These are phyloP conservation scores for Caenorhabditis angaria DNA, from an alignment of 2,888 invertebrate species.

Conservation along the genomic window DNA sequence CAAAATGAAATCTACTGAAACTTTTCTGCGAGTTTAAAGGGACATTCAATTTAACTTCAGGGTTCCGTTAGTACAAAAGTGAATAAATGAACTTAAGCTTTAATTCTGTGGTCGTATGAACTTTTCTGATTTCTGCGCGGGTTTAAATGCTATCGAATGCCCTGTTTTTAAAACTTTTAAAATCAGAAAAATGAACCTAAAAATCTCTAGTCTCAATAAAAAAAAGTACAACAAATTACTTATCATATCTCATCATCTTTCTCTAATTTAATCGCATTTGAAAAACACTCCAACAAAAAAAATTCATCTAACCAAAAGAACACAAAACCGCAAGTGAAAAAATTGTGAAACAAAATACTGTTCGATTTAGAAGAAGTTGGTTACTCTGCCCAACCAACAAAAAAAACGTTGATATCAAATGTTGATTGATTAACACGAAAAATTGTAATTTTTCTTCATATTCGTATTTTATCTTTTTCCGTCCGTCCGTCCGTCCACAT, in stretches of 20 bases:
- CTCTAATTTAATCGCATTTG: not conserved
- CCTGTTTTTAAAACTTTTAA: no score
- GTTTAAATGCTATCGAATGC: no score
- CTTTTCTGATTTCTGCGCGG: no score
- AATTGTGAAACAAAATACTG: not conserved
- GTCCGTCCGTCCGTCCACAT: no score
- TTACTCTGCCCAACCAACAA: not conserved
- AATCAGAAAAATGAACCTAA: no score
- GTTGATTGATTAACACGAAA: constrained; percentile 1
- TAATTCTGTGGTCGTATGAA: no score
- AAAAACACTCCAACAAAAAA: not conserved
- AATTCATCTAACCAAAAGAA: not conserved
- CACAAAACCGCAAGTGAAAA: not conserved
- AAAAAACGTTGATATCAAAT: constrained; percentile 1
- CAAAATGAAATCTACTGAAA: no score
- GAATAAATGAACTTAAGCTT: no score
- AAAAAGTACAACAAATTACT: not conserved
- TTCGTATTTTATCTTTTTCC: not conserved
- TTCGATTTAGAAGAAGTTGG: not conserved
- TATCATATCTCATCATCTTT: not conserved
- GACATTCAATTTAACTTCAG: no score
- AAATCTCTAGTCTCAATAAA: no score
- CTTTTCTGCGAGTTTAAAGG: no score
- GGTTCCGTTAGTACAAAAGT: no score
- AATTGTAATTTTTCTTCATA: not conserved